Evolutionary conservation across 2,797 vertebrate genomes (phyloP), one percentile per base, ranked within the genome.

Genomic region (Coregonus sp.): DNA sequence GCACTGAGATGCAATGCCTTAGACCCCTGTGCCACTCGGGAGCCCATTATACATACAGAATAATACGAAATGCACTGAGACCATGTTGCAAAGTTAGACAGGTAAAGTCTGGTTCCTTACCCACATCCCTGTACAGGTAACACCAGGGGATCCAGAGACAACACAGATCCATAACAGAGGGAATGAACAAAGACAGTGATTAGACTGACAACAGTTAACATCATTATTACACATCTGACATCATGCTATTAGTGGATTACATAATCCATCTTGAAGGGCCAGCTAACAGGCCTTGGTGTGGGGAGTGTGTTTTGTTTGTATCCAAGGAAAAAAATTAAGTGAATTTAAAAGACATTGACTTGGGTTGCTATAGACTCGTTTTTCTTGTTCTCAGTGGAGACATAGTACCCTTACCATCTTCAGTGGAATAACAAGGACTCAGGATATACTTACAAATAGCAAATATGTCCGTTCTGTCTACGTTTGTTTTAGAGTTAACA

Each of bases 121-220:
- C 93, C 93, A 87, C 93, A 94, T 81, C 93, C 93, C 93, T 94
- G 81, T 78, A 0, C 71, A 61, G 29, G 74, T 33, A 18, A 74
- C 18, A 82, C 76, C 80, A 80, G 16, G n/a, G 40, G 76, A 85
- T 82, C 81, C 89, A 90, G 69, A 83, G 31, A 75, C 76, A 29
- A 81, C 69, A 86, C 78, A 40, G 3, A 84, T 73, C 71, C 78
- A 81, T 40, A 75, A 73, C 63, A 4, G 31, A 82, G 69, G 83
- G 80, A 89, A 81, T 74, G 82, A 89, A 93, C 70, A 90, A n/a
- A 72, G 82, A 85, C 82, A n/a, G 80, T 33, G 84, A 79, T 93
- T 92, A 93, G 76, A 83, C 85, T 69, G 69, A 66, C 79, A 86
- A 81, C 72, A 50, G 20, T 75, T 4, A 73, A 47, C 14, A 77